A percentile compares a stretch with the other conserved stretches of the same genome.
These are phyloP conservation scores for Allophyes oxyacanthae DNA, from an alignment of 2,888 invertebrate genomes.

Conservation along the genomic window DNA sequence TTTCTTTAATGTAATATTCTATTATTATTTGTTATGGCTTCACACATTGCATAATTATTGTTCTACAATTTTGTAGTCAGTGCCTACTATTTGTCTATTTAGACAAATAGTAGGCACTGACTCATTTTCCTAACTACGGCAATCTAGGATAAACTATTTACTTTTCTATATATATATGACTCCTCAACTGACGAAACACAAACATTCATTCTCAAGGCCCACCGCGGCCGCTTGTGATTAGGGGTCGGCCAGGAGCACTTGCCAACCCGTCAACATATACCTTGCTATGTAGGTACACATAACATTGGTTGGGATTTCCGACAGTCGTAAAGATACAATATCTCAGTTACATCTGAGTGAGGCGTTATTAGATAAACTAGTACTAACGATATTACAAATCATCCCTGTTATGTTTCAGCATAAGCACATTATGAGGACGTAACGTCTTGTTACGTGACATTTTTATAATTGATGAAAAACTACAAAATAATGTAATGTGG, in stretches of 20 bases:
- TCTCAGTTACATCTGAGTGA: conserved; percentile 28
- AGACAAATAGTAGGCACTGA: conserved; percentile 36
- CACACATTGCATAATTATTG: too few relatives aligned
- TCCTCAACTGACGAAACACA: too few relatives aligned
- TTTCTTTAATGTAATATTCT: not conserved
- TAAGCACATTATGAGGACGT: too few relatives aligned
- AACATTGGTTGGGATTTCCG: conserved; percentile 40
- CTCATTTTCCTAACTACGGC: conserved; percentile 30
- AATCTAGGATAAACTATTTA: conserved; percentile 22
- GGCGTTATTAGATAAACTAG: conserved; percentile 34
- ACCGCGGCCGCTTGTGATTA: too few relatives aligned
- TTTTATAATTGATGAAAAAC: too few relatives aligned
- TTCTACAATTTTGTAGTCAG: too few relatives aligned
- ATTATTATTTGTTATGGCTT: too few relatives aligned
- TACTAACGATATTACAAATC: conserved; percentile 16
- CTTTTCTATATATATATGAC: too few relatives aligned
- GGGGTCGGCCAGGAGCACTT: conserved; percentile 40
- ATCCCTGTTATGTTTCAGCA: conserved; percentile 5
- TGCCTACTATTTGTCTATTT: not conserved
- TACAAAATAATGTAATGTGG: conserved; percentile 32
- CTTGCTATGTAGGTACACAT: too few relatives aligned
- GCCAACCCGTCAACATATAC: too few relatives aligned
- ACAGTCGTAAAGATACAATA: conserved; percentile 42
- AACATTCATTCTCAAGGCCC: too few relatives aligned
- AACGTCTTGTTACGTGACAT: too few relatives aligned